Evolutionary conservation across 2,797 vertebrate genomes (phyloP).

Genomic region (Microctenopoma steveboyesi): DNA sequence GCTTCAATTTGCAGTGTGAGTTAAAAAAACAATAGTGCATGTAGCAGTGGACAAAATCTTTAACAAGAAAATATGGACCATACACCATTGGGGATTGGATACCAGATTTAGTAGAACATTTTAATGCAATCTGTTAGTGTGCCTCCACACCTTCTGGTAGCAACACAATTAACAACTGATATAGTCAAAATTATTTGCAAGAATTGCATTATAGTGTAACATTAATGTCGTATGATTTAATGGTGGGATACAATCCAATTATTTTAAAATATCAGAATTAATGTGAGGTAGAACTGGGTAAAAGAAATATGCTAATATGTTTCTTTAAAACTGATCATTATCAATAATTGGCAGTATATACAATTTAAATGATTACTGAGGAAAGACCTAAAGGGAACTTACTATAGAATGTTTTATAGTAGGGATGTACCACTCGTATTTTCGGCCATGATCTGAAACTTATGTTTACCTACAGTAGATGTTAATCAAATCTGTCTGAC

Average conservation of each 20-base stretch:
- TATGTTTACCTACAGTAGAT: too few species aligned
- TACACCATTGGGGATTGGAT: constrained; percentile 48
- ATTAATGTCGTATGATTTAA: constrained; percentile 15
- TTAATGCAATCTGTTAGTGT: constrained; percentile 28
- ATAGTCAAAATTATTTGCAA: constrained; percentile 41
- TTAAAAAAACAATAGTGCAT: constrained; percentile 25
- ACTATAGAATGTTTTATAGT: too few species aligned
- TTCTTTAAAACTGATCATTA: too few species aligned
- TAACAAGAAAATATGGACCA: constrained; percentile 66
- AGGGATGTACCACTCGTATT: too few species aligned
- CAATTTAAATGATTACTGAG: too few species aligned
- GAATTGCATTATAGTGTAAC: constrained; percentile 8
- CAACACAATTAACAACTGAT: constrained; percentile 51
- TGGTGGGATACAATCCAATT: constrained; percentile 5
- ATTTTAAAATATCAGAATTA: too few species aligned
- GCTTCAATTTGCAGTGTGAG: constrained; percentile 40
- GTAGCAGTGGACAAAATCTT: constrained; percentile 47
- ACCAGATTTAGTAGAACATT: constrained; percentile 36
- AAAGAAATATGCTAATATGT: constrained; percentile 7
- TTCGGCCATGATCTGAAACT: too few species aligned
- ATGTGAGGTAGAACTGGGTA: too few species aligned
- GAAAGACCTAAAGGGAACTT: too few species aligned
- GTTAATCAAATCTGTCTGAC: too few species aligned
- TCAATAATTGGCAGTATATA: too few species aligned
- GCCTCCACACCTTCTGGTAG: constrained; percentile 17